A percentile compares a stretch with the other conserved stretches of the same genome.
Evolutionary conservation across 2,113 vertebrate genomes (phyloP).

Genomic region (Thymallus thymallus): DNA sequence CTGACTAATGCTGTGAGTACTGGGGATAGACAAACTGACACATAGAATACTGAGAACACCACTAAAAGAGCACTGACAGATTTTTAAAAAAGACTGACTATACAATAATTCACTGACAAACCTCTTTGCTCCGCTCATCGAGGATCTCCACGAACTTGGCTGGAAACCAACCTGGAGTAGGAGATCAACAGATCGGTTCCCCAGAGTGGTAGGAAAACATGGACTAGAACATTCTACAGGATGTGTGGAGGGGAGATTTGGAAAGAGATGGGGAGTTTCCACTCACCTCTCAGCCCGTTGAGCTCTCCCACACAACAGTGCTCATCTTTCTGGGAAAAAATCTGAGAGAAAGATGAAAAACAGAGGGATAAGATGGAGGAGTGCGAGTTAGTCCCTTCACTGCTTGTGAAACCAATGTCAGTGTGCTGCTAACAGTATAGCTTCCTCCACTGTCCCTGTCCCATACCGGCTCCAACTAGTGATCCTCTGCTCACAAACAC

Average conservation of each 20-base stretch:
- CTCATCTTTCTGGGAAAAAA: conserved; percentile 96
- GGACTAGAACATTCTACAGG: not conserved
- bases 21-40: too few species aligned
- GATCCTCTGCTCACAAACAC: too few species aligned
- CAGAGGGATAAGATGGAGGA: not conserved
- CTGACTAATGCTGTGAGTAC: not conserved
- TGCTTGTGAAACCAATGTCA: too few species aligned
- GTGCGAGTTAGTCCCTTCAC: not conserved
- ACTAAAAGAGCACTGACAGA: too few species aligned
- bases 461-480: too few species aligned
- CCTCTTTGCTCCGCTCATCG: conserved; percentile 98
- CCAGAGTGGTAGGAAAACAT: not conserved
- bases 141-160: conserved; percentile 97
- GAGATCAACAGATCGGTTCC: not conserved
- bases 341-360: conserved; percentile 68
- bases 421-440: too few species aligned
- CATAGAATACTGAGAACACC: too few species aligned
- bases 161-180: conserved; percentile 91
- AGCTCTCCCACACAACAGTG: conserved; percentile 99
- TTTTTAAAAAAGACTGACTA: too few species aligned
- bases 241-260: not conserved
- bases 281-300: conserved; percentile 93
- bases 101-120: conserved; percentile 43
- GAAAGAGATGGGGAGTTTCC: too few species aligned
- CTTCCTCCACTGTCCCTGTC: too few species aligned